Base-by-base conservation (phyloP, 2,888 invertebrate species). In the Dolichomitus sp. region DNA sequence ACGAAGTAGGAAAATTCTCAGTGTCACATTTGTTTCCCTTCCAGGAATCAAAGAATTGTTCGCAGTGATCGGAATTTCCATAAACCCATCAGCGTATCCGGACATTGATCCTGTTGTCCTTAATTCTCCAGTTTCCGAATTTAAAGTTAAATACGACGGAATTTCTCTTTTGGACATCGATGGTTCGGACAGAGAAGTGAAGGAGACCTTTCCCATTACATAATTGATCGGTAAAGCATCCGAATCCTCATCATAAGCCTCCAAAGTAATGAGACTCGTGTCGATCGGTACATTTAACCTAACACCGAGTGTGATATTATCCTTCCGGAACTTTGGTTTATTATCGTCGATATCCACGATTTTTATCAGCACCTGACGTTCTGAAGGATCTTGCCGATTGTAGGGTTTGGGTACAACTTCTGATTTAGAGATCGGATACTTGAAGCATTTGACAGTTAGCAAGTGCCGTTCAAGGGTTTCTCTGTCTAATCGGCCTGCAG, bases 331-430 rank as follows among this genome's bases (percentile, higher is more conserved):
- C 85, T 95, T 94, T 0, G 97, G 97, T 45, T 96, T 92, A 90
- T 97, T 97, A 87, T 97, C 97, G 87, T 97, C 97, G 19, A 97
- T 94, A 85, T 97, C 97, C 2, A 95, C 84, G 0, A 97, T 94
- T 89, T 95, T 95, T 1, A 97, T 94, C 0, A 95, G 89, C 0
- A 97, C 94, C 90, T 96, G 96, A 4, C 96, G 94, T 92, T 97
- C 96, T 0, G 96, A 96, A 0, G 96, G 95, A 88, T 97, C 97
- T 94, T 96, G 94, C 90, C 95, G 95, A 88, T 97, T 96, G 87
- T 96, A 97, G 0, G 94, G 94, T 85, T 95, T 95, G n/a, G 94
- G 94, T 0, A 93, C 86, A 0, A 92, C 79, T 17, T 93, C 93
- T 0, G 86, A 86, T 50, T 88, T 89, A 3, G 88, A 89, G 0